Conservation (phyloP, 2,888 invertebrate genomes). For the Epicampocera succincta region DNA sequence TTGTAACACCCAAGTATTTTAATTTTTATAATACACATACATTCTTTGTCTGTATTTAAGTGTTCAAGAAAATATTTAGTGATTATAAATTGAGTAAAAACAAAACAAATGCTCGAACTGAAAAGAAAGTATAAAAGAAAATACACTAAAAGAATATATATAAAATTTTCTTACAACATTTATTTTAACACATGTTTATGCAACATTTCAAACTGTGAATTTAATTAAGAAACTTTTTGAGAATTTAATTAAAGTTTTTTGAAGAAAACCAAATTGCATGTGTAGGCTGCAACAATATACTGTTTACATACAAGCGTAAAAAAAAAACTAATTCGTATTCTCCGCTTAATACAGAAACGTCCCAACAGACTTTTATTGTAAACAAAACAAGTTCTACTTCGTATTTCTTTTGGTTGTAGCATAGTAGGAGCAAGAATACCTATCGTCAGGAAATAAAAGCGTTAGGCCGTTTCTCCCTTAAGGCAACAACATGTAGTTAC, state of each 20-base stretch:
- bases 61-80: constrained; percentile 39
- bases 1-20: constrained; percentile 10
- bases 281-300: constrained; percentile 21
- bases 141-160: constrained; percentile 3
- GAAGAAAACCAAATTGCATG: constrained; percentile 58
- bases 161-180: constrained; percentile 50
- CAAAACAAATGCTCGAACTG: background rate
- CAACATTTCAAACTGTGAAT: constrained; percentile 70
- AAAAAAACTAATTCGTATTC: no score
- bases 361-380: no score
- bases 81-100: constrained; percentile 43
- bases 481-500: no score
- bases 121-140: constrained; percentile 5
- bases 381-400: no score
- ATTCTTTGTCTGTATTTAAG: background rate
- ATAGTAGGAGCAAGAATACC: no score
- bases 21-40: constrained; percentile 31
- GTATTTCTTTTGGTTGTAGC: no score
- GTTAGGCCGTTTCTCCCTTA: no score
- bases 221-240: constrained; percentile 70
- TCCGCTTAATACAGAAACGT: no score
- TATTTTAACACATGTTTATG: constrained; percentile 68
- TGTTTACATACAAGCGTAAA: background rate
- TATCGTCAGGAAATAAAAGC: no score
- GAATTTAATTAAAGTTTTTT: constrained; percentile 68